Evolutionary conservation across 2,113 vertebrate species (phyloP).

Genomic region (Corydoras sp.): DNA sequence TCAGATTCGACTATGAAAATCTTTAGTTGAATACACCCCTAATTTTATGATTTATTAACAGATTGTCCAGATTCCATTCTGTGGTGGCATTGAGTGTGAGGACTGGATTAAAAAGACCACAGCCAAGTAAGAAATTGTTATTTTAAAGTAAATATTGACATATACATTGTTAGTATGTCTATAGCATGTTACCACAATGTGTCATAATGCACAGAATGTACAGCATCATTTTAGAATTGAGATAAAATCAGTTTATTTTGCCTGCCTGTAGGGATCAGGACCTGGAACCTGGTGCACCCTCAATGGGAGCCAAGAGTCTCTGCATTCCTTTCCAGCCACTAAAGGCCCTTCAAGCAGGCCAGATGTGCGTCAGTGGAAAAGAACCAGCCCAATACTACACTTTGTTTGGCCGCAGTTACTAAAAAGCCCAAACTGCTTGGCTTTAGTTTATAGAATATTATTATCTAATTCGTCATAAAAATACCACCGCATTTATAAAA

Average conservation of each 20-base stretch:
- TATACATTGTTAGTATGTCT: too few species aligned
- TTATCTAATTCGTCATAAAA: too few species aligned
- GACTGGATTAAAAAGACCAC: slow-evolving; percentile 98
- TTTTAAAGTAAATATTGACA: neutral
- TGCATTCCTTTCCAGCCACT: slow-evolving; percentile 94
- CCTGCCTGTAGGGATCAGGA: slow-evolving; percentile 83
- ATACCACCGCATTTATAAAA: too few species aligned
- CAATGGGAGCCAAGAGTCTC: slow-evolving; percentile 97
- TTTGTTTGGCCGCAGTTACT: slow-evolving; percentile 96
- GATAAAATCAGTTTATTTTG: neutral
- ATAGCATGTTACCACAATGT: too few species aligned
- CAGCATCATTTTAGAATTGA: neutral
- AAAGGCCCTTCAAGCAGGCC: slow-evolving; percentile 69
- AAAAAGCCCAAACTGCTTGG: slow-evolving; percentile 28
- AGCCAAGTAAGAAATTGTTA: slow-evolving; percentile 72
- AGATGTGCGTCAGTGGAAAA: slow-evolving; percentile 80
- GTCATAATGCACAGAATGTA: neutral
- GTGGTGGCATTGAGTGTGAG: slow-evolving; percentile 86
- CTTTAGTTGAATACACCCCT: too few species aligned
- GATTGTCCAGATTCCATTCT: slow-evolving; percentile 96
- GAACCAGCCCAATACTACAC: slow-evolving; percentile 87
- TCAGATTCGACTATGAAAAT: too few species aligned
- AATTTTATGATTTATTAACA: slow-evolving; percentile 44
- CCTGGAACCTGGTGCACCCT: slow-evolving; percentile 89
- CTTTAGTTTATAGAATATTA: too few species aligned